These are phyloP conservation scores for Pachycephus smyrnensis DNA, from an alignment of 2,888 invertebrate genomes.

Conservation along the genomic window DNA sequence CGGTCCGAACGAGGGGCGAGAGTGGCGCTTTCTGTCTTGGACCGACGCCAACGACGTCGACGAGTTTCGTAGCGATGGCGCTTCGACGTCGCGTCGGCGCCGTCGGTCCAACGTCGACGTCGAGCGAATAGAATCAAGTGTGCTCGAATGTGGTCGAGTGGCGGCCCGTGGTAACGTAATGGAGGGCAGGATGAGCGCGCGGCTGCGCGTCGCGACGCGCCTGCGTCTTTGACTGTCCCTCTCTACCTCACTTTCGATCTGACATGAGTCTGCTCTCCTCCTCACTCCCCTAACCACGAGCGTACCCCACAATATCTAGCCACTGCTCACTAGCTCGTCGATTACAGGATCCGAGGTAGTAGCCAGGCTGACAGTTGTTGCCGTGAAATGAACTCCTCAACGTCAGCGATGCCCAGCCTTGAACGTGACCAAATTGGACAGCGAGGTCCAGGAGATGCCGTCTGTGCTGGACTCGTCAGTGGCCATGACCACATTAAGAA, in stretches of 20 bases:
- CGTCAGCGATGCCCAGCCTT: constrained; percentile 51
- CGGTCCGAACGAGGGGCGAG: too few species aligned
- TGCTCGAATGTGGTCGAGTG: too few species aligned
- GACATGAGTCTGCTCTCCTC: background rate
- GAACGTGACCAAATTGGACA: constrained; percentile 76
- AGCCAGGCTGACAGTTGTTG: constrained; percentile 17
- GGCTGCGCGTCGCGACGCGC: constrained; percentile 11
- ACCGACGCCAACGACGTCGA: too few species aligned
- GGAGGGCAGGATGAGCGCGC: background rate
- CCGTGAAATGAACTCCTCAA: constrained; percentile 9
- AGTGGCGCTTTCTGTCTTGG: too few species aligned
- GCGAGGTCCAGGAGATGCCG: constrained; percentile 69
- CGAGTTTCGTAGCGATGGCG: too few species aligned
- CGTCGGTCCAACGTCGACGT: too few species aligned
- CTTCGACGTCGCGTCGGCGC: too few species aligned
- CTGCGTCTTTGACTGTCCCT: background rate
- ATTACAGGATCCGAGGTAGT: constrained; percentile 10
- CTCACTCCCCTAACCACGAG: background rate
- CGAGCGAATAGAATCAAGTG: too few species aligned
- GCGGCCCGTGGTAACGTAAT: too few species aligned
- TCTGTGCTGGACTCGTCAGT: constrained; percentile 70
- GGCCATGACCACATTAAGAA: constrained; percentile 78
- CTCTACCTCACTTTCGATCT: background rate
- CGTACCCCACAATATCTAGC: constrained; percentile 3
- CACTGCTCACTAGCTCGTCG: constrained; percentile 2